phyloP scores from a whole-genome alignment of 92 coral and sea anemone species.

The Pocillopora meandrina region DNA sequence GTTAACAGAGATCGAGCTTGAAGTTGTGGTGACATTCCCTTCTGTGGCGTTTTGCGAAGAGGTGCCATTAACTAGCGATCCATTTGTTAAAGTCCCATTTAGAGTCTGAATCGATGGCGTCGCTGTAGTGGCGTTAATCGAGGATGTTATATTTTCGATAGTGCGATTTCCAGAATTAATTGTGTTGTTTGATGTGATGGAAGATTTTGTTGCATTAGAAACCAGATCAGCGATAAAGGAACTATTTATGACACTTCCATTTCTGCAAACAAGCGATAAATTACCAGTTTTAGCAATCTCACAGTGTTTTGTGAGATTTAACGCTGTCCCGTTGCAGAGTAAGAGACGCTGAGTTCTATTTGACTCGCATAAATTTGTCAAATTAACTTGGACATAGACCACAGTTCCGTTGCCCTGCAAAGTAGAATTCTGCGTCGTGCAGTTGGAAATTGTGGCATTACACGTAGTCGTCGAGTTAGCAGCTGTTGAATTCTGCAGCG shows the following conservation, averaged over 20 bases:
- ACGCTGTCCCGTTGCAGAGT: conserved; percentile 60
- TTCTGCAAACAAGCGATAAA: conserved; percentile 54
- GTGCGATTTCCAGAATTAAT: conserved; percentile 27
- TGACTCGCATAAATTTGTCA: conserved; percentile 60
- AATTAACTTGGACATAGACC: conserved; percentile 46
- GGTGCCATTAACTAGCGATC: not conserved
- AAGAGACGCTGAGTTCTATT: conserved; percentile 42
- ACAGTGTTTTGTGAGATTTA: conserved; percentile 76
- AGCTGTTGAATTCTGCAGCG: conserved; percentile 48
- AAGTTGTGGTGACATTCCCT: not conserved
- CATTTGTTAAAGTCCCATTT: conserved; percentile 16
- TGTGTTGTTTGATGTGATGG: conserved; percentile 38
- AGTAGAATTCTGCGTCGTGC: conserved; percentile 45
- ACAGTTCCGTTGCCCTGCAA: conserved; percentile 31
- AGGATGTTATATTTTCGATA: not conserved
- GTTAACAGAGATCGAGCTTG: not conserved
- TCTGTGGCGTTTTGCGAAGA: not conserved
- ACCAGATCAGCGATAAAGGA: conserved; percentile 30
- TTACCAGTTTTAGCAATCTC: conserved; percentile 41
- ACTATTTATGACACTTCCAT: conserved; percentile 44
- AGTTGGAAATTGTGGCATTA: conserved; percentile 56
- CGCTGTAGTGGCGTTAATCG: conserved; percentile 6
- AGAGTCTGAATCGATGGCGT: not conserved
- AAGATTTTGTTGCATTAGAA: conserved; percentile 40
- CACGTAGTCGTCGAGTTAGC: conserved; percentile 61